phyloP scores from a whole-genome alignment of 2,797 vertebrate genomes.

The Decapterus maruadsi region DNA sequence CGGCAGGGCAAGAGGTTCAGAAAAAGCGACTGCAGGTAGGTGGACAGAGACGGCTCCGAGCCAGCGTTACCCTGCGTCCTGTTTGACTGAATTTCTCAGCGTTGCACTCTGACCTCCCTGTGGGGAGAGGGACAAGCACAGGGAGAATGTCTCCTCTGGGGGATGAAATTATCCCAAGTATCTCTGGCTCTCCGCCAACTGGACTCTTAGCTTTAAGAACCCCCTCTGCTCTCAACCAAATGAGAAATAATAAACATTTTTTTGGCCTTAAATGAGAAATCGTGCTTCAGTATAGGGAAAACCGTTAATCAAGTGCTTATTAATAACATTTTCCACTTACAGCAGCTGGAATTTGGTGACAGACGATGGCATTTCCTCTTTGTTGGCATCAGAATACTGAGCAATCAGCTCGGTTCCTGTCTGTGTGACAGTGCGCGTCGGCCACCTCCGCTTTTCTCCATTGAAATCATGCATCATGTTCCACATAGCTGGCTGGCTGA shows the following conservation, averaged over 20 bases:
- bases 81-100: neutral
- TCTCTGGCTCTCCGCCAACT: conserved; percentile 11
- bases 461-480: neutral
- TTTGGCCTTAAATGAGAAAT: neutral
- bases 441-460: neutral
- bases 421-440: too few relatives aligned
- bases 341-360: neutral
- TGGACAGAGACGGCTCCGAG: neutral
- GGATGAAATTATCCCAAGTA: conserved; percentile 20
- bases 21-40: conserved; percentile 87
- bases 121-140: neutral
- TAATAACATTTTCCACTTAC: neutral
- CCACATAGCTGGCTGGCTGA: too few relatives aligned
- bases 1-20: conserved; percentile 84
- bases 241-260: conserved; percentile 3
- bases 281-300: neutral
- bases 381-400: neutral
- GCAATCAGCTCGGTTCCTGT: neutral
- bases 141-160: conserved; percentile 18
- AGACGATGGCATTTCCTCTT: neutral
- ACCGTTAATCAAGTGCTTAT: neutral
- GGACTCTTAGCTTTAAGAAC: neutral
- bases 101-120: neutral
- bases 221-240: neutral
- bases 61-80: neutral